Percentiles rank a stretch among this genome's conserved stretches.
Evolutionary conservation across 2,113 vertebrate genomes (phyloP).

Genomic region (Gymnarchus niloticus): DNA sequence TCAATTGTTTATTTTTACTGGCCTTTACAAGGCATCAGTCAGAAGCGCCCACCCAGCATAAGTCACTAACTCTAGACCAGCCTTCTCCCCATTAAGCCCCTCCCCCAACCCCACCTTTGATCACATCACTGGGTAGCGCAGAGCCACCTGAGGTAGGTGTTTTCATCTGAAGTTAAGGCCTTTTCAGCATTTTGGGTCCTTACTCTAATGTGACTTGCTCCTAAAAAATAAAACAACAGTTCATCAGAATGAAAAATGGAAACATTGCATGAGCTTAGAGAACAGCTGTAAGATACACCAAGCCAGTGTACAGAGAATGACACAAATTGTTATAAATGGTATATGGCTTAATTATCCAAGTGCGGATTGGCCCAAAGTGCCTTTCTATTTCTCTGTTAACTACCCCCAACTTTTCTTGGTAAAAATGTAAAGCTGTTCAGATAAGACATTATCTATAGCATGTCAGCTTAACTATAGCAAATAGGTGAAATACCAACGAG

Average conservation of each 20-base stretch:
- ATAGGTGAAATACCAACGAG: not conserved
- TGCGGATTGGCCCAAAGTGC: not conserved
- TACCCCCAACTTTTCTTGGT: not conserved
- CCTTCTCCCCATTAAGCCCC: not conserved
- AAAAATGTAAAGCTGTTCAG: not conserved
- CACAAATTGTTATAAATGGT: not conserved
- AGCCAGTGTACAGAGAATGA: not conserved
- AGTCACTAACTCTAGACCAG: not conserved
- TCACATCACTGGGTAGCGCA: not conserved
- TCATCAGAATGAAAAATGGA: not conserved
- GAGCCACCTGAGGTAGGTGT: slow-evolving; percentile 2
- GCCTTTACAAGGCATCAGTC: not conserved
- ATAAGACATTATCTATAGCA: not conserved
- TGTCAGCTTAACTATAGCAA: not conserved
- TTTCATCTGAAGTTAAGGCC: not conserved
- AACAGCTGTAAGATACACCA: not conserved
- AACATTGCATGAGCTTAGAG: not conserved
- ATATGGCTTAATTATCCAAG: not conserved
- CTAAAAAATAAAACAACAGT: not conserved
- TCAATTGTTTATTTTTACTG: not conserved
- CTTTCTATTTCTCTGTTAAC: not conserved
- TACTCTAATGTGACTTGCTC: not conserved
- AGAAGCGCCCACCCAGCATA: not conserved
- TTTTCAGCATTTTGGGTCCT: not conserved
- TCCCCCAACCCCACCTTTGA: not conserved